Conservation (phyloP, 2,888 invertebrate genomes). For the Cataglyphis livida region DNA sequence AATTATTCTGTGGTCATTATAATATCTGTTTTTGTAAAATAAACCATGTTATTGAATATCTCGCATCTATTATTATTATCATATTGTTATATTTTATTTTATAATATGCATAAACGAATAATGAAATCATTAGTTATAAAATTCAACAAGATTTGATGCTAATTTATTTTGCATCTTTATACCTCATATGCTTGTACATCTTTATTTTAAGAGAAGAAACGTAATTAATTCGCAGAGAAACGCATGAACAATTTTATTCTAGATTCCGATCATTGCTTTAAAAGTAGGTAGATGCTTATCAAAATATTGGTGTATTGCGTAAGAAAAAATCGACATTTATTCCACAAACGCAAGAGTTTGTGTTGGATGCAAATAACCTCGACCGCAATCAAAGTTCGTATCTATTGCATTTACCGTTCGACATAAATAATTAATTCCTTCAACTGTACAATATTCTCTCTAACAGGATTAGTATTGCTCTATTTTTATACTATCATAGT, state of each 20-base stretch:
- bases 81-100: background rate
- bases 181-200: background rate
- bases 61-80: background rate
- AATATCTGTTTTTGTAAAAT: background rate
- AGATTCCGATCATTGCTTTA: background rate
- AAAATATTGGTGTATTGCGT: background rate
- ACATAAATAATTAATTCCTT: conserved; percentile 21
- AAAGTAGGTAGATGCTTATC: background rate
- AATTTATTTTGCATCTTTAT: background rate
- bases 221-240: background rate
- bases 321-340: conserved; percentile 23
- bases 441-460: background rate
- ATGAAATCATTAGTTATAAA: background rate
- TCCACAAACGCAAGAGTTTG: background rate
- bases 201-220: background rate
- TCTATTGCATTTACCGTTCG: background rate
- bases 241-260: background rate
- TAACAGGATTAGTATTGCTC: background rate
- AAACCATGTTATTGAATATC: background rate
- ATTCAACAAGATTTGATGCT: background rate
- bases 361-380: conserved; percentile 11
- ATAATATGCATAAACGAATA: background rate
- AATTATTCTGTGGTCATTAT: background rate
- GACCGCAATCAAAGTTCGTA: background rate
- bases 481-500: background rate